Conservation (phyloP, 1,140 invertebrate genomes). For the Leptonema lineaticorne region DNA sequence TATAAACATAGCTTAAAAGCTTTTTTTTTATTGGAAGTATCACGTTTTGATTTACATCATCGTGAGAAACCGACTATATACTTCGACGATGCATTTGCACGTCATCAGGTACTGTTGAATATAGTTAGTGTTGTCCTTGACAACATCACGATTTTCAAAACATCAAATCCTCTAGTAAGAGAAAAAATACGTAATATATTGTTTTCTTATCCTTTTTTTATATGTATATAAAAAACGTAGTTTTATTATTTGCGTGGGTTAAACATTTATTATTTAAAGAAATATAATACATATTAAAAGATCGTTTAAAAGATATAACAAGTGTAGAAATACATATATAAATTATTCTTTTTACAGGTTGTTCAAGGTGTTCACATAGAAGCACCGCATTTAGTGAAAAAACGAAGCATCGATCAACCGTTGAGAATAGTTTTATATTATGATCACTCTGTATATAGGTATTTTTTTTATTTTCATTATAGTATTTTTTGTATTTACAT, state of each 20-base stretch:
- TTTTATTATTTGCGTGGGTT: neutral
- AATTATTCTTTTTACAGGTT: constrained; percentile 60
- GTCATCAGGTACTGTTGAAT: constrained; percentile 1
- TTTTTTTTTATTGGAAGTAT: no score
- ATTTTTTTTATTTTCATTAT: constrained; percentile 37
- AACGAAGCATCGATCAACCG: constrained; percentile 81
- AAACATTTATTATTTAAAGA: no score
- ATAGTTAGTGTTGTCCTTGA: neutral
- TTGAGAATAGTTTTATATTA: constrained; percentile 87
- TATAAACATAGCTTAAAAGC: no score
- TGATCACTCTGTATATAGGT: constrained; percentile 88
- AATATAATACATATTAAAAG: neutral
- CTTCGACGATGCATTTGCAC: neutral
- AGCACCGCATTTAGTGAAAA: constrained; percentile 72
- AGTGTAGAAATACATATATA: neutral
- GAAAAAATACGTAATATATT: constrained; percentile 2
- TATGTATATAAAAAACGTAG: neutral
- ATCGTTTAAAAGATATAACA: neutral
- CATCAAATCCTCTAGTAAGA: neutral
- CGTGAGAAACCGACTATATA: neutral
- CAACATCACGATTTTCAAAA: constrained; percentile 2
- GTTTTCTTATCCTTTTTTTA: no score
- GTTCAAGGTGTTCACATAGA: constrained; percentile 79
- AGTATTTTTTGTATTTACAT: neutral
- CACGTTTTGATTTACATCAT: neutral